These are phyloP conservation scores for Brachionus rubens DNA, from an alignment of 1,140 invertebrate genomes.

Conservation along the genomic window DNA sequence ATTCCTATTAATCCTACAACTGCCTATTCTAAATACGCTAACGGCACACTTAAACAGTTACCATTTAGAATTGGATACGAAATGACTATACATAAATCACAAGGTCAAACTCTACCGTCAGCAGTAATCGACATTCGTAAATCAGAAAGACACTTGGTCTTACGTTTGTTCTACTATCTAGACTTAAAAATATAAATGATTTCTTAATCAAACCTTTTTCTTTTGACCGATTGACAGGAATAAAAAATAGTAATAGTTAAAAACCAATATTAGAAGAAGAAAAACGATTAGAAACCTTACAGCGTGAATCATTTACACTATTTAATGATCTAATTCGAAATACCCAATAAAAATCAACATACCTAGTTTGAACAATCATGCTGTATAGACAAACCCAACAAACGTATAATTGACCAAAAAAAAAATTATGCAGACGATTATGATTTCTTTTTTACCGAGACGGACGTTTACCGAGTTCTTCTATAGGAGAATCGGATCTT, in stretches of 20 bases:
- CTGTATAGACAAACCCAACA: too few species aligned
- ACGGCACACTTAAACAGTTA: background rate
- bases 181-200: slow-evolving; percentile 12
- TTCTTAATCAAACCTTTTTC: background rate
- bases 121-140: background rate
- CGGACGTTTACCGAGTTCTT: too few species aligned
- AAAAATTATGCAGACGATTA: too few species aligned
- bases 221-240: background rate
- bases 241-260: background rate
- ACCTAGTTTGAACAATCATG: too few species aligned
- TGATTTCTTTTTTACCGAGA: too few species aligned
- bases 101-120: background rate
- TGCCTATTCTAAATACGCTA: background rate
- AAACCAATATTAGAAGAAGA: background rate
- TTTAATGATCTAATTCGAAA: background rate
- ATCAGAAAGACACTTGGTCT: background rate
- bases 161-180: background rate
- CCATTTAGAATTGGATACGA: background rate
- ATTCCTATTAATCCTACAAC: background rate
- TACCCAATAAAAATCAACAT: slow-evolving; percentile 2
- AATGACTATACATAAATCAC: slow-evolving; percentile 12
- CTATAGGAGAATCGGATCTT: too few species aligned
- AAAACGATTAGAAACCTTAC: slow-evolving; percentile 11
- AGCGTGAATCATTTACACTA: background rate
- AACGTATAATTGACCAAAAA: too few species aligned